These are phyloP conservation scores for Archips xylosteana DNA, from an alignment of 2,888 invertebrate genomes.

Conservation along the genomic window DNA sequence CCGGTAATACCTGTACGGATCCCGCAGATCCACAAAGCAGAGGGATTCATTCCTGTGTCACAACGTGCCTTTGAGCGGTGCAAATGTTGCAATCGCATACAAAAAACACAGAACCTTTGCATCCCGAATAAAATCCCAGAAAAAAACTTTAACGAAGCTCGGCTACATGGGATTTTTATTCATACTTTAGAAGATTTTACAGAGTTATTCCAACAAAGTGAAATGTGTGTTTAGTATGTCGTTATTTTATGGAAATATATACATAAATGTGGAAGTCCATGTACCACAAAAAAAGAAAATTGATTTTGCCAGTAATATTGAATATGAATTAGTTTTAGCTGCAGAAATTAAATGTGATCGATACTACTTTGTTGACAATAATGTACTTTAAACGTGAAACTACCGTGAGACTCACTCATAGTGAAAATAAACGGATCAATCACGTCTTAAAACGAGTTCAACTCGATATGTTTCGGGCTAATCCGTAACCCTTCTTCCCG, in stretches of 20 bases:
- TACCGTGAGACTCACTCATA: too few relatives aligned
- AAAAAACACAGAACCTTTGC: conserved; percentile 53
- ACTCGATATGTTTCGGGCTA: too few relatives aligned
- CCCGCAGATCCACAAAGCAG: conserved; percentile 68
- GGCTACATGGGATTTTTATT: conserved; percentile 30
- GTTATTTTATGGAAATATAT: not conserved
- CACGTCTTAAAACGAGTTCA: too few relatives aligned
- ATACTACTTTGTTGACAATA: too few relatives aligned
- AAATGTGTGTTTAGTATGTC: not conserved
- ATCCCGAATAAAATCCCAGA: conserved; percentile 50
- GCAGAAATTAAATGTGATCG: too few relatives aligned
- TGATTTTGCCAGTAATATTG: too few relatives aligned
- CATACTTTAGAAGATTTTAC: conserved; percentile 4
- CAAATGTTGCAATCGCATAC: conserved; percentile 51
- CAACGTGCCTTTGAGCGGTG: conserved; percentile 64
- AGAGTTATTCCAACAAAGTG: not conserved
- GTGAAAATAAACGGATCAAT: too few relatives aligned
- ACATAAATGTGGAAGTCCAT: too few relatives aligned
- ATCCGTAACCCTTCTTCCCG: too few relatives aligned
- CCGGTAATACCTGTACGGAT: conserved; percentile 55
- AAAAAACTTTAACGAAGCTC: conserved; percentile 56
- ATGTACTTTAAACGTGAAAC: too few relatives aligned
- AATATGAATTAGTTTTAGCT: too few relatives aligned
- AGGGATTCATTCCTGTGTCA: conserved; percentile 58
- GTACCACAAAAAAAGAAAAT: too few relatives aligned